A percentile compares a stretch with the other conserved stretches of the same genome.
These are phyloP conservation scores for Megaceryle torquata DNA, from an alignment of 2,113 vertebrate species.

Conservation along the genomic window DNA sequence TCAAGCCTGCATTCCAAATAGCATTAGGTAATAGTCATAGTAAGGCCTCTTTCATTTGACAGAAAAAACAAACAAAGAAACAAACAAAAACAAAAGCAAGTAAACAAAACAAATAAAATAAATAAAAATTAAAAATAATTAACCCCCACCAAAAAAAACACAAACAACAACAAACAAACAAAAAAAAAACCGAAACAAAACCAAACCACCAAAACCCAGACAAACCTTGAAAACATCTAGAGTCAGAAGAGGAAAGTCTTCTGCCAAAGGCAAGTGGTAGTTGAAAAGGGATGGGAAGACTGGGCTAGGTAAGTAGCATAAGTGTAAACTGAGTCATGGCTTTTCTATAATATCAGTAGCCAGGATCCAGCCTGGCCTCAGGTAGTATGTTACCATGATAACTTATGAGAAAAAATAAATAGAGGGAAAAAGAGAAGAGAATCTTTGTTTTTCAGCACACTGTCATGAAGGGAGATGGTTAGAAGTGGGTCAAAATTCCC, in stretches of 20 bases:
- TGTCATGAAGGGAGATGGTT: neutral
- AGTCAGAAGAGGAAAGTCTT: neutral
- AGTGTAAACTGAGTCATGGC: neutral
- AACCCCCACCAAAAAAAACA: no score
- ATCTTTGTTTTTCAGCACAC: neutral
- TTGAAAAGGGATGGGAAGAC: neutral
- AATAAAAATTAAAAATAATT: no score
- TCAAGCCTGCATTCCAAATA: neutral
- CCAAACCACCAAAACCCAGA: neutral
- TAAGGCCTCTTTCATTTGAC: neutral
- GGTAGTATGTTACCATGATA: neutral
- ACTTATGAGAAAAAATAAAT: neutral
- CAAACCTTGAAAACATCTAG: neutral
- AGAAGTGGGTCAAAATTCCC: neutral
- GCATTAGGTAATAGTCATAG: neutral
- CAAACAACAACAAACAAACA: no score
- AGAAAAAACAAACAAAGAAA: no score
- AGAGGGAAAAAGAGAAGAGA: neutral
- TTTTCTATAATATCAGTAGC: neutral
- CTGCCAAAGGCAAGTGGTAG: neutral
- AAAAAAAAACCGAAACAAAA: neutral
- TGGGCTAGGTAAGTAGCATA: neutral
- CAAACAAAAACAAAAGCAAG: no score
- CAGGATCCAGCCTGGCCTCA: neutral
- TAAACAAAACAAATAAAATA: neutral